Conservation (phyloP, 2,888 invertebrate species). For the Lasioglossum lativentre region DNA sequence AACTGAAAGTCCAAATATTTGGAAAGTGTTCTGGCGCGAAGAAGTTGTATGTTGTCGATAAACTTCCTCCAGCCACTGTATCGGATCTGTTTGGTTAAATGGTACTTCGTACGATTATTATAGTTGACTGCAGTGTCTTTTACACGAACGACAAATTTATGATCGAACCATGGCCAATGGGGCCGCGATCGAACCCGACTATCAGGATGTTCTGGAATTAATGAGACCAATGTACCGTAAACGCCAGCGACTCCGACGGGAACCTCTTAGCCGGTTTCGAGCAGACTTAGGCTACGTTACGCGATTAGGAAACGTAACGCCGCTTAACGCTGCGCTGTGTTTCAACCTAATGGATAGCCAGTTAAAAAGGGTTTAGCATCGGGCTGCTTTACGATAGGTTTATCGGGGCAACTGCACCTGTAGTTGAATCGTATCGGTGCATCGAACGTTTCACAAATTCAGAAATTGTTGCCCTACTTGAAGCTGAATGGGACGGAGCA, state of each 20-base stretch:
- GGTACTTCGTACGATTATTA: neutral
- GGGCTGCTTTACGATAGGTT: neutral
- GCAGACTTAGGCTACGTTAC: conserved; percentile 5
- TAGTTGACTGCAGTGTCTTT: neutral
- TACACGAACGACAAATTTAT: conserved; percentile 33
- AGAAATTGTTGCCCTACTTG: neutral
- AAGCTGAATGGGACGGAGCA: no score
- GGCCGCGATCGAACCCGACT: conserved; percentile 24
- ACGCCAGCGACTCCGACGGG: conserved; percentile 23
- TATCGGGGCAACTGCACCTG: neutral
- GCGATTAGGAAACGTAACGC: conserved; percentile 28
- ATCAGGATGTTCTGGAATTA: conserved; percentile 37
- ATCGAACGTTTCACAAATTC: neutral
- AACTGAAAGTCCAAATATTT: neutral
- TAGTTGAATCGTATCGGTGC: neutral
- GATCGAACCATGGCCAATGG: neutral
- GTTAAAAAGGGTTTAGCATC: conserved; percentile 14
- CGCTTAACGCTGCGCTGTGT: conserved; percentile 8
- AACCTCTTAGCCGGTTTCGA: neutral
- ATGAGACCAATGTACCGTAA: conserved; percentile 36
- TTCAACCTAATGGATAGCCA: conserved; percentile 27
- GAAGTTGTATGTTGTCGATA: neutral
- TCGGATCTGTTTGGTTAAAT: neutral
- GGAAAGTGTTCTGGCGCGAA: neutral
- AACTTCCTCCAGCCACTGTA: neutral